phyloP scores from a whole-genome alignment of 1,140 invertebrate species.

The Diuraphis noxia region DNA sequence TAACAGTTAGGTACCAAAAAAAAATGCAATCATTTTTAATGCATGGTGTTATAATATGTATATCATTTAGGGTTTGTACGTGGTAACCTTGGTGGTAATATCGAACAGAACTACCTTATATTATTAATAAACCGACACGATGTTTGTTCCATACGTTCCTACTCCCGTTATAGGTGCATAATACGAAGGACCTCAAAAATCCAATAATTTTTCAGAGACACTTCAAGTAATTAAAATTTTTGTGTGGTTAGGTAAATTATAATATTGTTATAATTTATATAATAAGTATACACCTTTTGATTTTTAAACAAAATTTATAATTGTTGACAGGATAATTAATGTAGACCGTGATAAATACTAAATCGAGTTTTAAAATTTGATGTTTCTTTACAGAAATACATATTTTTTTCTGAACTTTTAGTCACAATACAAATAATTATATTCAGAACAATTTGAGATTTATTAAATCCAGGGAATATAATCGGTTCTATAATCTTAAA shows the following conservation, averaged over 20 bases:
- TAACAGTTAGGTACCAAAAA: not conserved
- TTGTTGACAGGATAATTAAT: too few relatives aligned
- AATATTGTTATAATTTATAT: too few relatives aligned
- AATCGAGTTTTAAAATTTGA: not conserved
- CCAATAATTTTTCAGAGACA: not conserved
- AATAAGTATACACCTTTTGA: not conserved
- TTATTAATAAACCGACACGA: not conserved
- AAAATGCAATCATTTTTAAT: not conserved
- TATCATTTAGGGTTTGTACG: not conserved
- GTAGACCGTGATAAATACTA: not conserved
- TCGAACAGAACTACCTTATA: not conserved
- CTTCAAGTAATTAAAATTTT: not conserved
- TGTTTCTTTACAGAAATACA: not conserved
- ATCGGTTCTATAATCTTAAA: not conserved
- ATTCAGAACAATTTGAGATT: not conserved
- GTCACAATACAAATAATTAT: not conserved
- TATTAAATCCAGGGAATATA: not conserved
- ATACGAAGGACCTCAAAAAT: not conserved
- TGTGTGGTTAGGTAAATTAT: not conserved
- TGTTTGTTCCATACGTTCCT: not conserved
- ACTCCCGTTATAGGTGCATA: not conserved
- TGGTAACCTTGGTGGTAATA: not conserved
- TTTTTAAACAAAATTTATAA: too few relatives aligned
- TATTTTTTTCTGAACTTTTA: not conserved
- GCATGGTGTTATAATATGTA: too few relatives aligned